phyloP scores from a whole-genome alignment of 92 coral and sea anemone species.

The Heliopora coerulea region DNA sequence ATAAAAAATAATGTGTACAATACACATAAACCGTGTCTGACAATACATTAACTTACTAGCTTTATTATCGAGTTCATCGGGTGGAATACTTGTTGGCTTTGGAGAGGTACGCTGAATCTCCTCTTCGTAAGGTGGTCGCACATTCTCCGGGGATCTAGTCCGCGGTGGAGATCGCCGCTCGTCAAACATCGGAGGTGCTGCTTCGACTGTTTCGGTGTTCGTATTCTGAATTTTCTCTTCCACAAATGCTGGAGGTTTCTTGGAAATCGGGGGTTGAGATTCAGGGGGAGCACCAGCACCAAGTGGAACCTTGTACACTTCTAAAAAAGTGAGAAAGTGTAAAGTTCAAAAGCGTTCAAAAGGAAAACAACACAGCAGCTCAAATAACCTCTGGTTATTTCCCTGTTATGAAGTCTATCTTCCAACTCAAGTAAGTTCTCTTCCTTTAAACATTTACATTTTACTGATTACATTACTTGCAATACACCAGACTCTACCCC shows the following conservation, averaged over 20 bases:
- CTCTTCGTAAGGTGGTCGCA: conserved; percentile 14
- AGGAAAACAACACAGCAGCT: no score
- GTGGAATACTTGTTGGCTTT: conserved; percentile 1
- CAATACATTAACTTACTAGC: not conserved
- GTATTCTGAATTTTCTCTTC: conserved; percentile 4
- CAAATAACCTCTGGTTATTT: no score
- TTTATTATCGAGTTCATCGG: conserved; percentile 33
- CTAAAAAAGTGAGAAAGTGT: not conserved
- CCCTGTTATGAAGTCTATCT: no score
- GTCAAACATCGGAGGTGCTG: conserved; percentile 11
- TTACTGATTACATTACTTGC: no score
- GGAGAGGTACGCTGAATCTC: not conserved
- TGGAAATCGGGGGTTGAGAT: conserved; percentile 7
- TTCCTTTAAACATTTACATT: no score
- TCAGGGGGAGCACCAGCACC: conserved; percentile 33
- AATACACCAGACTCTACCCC: no score
- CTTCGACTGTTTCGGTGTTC: conserved; percentile 16
- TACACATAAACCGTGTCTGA: no score
- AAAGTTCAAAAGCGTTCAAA: not conserved
- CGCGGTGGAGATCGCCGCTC: conserved; percentile 32
- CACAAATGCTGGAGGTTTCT: conserved; percentile 7
- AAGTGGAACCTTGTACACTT: conserved; percentile 41
- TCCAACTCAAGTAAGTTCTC: no score
- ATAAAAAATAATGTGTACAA: no score
- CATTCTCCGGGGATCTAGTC: conserved; percentile 31